Base-by-base conservation (phyloP, 2,113 vertebrate species). In the Rhinichthys klamathensis region DNA sequence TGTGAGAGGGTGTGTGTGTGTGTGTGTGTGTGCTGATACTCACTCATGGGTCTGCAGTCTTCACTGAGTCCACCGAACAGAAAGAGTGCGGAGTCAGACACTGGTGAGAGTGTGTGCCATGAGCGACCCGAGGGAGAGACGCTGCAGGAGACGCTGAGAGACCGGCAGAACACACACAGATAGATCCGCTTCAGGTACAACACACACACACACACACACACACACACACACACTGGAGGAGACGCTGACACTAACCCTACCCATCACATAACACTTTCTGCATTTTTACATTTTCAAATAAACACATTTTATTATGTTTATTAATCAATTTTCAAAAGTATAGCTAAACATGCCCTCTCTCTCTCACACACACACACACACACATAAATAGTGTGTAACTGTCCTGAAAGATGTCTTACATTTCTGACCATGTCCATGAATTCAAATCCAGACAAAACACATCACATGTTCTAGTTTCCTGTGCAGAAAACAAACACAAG, bases 381-480 rank as follows among this genome's bases (percentile, higher is more conserved):
- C 51, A 18, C 4, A 54, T n/a, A 13, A 27, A 18, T 54, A 54
- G 51, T 6, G 51, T 54, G 16, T 54, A 54, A 54, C 18, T 51
- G 49, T 56, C 21, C 16, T 18, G 51, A 54, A 54, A 54, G 6
- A 3, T 21, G 18, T 35, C 95, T 32, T 91, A 99, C 97, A 96
- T 96, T 95, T 97, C 97, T 90, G 97, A 96, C 98, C 97, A 99
- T 9, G 93, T 95, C 97, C 96, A 97, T 2, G 96, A 93, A 80
- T 97, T 94, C 87, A 99, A 92, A 89, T 98, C 96, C 77, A 99
- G 91, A 91, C 93, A 97, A 92, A 97, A 96, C 85, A 99, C 92
- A 89, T 99, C 97, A 92, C 92, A 97, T 88, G 95, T 97, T 87
- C 98, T 95, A 13, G 96, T 97, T 96, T 98, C 96, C 98, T 99